These are phyloP conservation scores for Metaphire vulgaris DNA, from an alignment of 1,140 invertebrate species.

Conservation along the genomic window DNA sequence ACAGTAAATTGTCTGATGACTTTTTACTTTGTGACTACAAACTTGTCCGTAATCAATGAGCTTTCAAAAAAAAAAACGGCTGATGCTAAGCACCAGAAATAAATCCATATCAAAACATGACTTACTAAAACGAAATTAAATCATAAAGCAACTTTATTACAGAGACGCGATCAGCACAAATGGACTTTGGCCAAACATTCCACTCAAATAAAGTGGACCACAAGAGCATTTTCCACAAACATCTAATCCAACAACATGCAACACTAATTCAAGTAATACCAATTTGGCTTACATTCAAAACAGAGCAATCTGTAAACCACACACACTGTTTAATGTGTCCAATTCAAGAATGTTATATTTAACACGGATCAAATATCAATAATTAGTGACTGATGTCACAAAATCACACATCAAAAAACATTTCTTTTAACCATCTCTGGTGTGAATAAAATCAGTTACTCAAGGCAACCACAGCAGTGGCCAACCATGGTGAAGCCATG, in stretches of 20 bases:
- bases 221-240: neutral
- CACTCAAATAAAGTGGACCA: neutral
- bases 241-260: neutral
- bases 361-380: neutral
- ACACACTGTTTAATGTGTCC: neutral
- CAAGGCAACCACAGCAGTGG: neutral
- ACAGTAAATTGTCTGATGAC: no score
- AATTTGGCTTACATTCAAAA: neutral
- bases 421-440: neutral
- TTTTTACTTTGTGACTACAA: no score
- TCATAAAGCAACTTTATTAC: neutral
- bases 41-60: no score
- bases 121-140: neutral
- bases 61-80: no score
- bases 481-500: neutral
- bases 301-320: neutral
- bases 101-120: conserved; percentile 1
- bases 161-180: neutral
- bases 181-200: no score
- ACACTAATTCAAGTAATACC: neutral
- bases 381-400: neutral
- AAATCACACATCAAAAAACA: neutral
- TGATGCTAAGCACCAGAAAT: no score
- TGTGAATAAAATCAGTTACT: neutral
- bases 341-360: neutral